Evolutionary conservation across 2,113 vertebrate genomes (phyloP), one percentile per base, ranked within the genome.

Genomic region (Ursus arctos): DNA sequence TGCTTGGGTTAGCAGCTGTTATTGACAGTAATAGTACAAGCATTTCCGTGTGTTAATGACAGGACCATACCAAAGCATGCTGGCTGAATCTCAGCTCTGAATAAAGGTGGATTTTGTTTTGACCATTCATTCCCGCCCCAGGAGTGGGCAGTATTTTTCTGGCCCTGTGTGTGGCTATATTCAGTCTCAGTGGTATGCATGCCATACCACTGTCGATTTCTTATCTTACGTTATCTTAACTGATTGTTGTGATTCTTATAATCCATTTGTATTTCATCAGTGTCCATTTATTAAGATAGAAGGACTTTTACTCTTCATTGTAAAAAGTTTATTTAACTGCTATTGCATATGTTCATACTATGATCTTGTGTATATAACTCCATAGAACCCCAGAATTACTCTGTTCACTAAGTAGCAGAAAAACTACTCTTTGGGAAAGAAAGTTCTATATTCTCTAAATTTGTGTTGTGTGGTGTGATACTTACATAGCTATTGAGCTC

Each of bases 121-220:
- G 49, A 19, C 7, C 61, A 31, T 11, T 14, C 36, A 18, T 67
- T 16, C 9, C 26, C 19, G 15, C 40, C 16, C 28, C 22, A 11
- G 43, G 24, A n/a, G 15, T 88, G 22, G 18, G 28, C 7, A 11
- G 36, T 53, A 1, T 16, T n/a, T 77, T 47, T n/a, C 36, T 22
- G 47, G 53, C 22, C 59, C 5, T 24, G 6, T 10, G 26, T 77
- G 21, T 82, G 40, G 31, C 49, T 83, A 0, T 36, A 22, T 28
- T 51, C 22, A 43, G 36, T 49, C 36, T 69, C 47, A 1, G 10
- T 24, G 33, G 2, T n/a, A 1, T 28, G 1, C 3, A 2, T 19
- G 21, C 11, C 36, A 43, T 43, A 6, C 43, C 43, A 43, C 51
- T 57, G 3, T 77, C 55, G 74, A 33, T 71, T 83, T 72, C 57